Base-by-base conservation (phyloP, 2,797 vertebrate genomes). In the Phoxinus dragarum region DNA sequence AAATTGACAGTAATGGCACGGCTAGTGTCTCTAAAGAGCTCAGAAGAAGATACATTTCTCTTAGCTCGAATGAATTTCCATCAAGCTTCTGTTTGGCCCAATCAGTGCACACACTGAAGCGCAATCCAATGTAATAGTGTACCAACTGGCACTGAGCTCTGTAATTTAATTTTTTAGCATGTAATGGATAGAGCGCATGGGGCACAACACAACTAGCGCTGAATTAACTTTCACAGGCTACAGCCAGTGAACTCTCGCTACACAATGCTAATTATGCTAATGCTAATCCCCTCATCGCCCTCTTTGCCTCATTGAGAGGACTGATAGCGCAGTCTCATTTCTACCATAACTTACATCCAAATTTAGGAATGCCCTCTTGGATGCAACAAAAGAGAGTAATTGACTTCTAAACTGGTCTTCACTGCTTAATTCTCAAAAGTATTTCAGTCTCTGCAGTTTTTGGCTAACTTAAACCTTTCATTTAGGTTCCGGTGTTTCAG, bases 211-310 rank as follows among this genome's bases (percentile, higher is more conserved):
- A 66, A 40, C 81, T 75, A 52, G 59, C 0, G 34, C 23, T 83
- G 47, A 77, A 69, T 87, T 9, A 80, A 73, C 66, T 78, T 54
- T 86, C 67, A 40, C 52, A 79, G 69, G 36, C 47, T 42, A 34
- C n/a, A 78, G 36, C 64, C 56, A 42, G 61, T 21, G 49, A 84
- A 36, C 74, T 42, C 36, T 84, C 27, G 0, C 81, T 80, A 66
- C 36, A 87, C 61, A 56, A 54, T 84, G 68, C 54, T 84, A 87
- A 84, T 87, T 84, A 84, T 81, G 71, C 36, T 69, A 86, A 83
- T 52, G 49, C 36, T 79, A 73, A 66, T 44, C 59, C 71, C 81
- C 82, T 66, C 81, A 78, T 84, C 11, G 19, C 17, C 11, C n/a
- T 6, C 66, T 78, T 84, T 69, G 61, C 74, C 64, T 59, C 49